Percentiles rank a stretch among this genome's conserved stretches.
These are phyloP conservation scores for Himalopsyche kuldschensis DNA, from an alignment of 2,888 invertebrate genomes.

Conservation along the genomic window DNA sequence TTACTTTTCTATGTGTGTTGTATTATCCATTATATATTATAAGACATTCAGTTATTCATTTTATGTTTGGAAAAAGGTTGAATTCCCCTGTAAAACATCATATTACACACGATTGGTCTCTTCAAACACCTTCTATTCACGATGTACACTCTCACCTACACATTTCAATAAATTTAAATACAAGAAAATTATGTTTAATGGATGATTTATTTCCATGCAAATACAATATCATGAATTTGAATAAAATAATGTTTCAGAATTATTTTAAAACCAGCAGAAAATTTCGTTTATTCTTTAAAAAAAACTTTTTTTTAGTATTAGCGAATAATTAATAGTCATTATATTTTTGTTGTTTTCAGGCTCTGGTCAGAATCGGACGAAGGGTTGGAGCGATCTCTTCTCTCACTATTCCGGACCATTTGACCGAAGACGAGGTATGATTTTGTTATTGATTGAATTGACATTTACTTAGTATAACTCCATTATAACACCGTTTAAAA, in stretches of 20 bases:
- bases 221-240: neutral
- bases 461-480: too few relatives aligned
- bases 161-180: neutral
- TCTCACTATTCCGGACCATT: constrained; percentile 15
- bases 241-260: neutral
- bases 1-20: too few relatives aligned
- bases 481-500: too few relatives aligned
- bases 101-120: neutral
- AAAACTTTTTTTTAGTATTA: too few relatives aligned
- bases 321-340: too few relatives aligned
- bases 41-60: too few relatives aligned
- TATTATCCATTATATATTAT: too few relatives aligned
- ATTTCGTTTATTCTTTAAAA: too few relatives aligned
- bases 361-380: constrained; percentile 11
- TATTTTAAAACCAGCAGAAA: too few relatives aligned
- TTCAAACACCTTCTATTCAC: neutral
- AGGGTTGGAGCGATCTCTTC: constrained; percentile 22
- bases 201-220: neutral
- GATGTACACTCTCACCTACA: neutral
- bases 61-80: neutral
- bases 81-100: neutral
- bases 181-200: neutral
- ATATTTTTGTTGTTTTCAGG: constrained; percentile 17
- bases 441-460: neutral
- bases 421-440: constrained; percentile 23